Percentiles rank a stretch among this genome's conserved stretches.
Conservation (phyloP, 2,113 vertebrate species). For the Circaetus cinerascens region DNA sequence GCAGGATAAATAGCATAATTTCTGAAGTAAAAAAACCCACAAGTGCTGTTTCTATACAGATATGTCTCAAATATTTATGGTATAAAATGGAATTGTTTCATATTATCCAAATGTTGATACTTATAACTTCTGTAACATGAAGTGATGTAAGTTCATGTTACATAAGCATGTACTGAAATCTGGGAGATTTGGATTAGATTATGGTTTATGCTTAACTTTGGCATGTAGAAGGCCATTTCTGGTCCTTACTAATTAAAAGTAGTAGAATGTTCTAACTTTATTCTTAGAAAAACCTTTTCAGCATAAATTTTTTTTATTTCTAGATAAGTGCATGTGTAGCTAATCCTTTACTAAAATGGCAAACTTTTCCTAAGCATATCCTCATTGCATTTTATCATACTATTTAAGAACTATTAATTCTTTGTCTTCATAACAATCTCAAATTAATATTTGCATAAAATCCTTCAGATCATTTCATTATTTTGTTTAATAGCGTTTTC, state of each 20-base stretch:
- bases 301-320: not conserved
- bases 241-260: not conserved
- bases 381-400: not conserved
- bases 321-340: not conserved
- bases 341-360: not conserved
- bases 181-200: not conserved
- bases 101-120: not conserved
- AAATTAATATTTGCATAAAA: constrained; percentile 40
- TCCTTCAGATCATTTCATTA: not conserved
- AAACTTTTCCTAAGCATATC: not conserved
- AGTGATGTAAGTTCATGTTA: not conserved
- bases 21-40: not conserved
- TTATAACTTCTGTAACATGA: not conserved
- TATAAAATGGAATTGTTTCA: not conserved
- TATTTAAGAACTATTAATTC: not conserved
- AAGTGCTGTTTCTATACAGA: not conserved
- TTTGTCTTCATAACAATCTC: not conserved
- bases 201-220: not conserved
- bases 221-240: not conserved
- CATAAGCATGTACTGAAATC: not conserved
- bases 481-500: not conserved
- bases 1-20: not conserved
- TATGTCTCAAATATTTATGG: not conserved
- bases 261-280: not conserved
- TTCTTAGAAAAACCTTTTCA: not conserved